Conservation (phyloP, 2,888 invertebrate genomes). For the Lasioglossum figueresi region DNA sequence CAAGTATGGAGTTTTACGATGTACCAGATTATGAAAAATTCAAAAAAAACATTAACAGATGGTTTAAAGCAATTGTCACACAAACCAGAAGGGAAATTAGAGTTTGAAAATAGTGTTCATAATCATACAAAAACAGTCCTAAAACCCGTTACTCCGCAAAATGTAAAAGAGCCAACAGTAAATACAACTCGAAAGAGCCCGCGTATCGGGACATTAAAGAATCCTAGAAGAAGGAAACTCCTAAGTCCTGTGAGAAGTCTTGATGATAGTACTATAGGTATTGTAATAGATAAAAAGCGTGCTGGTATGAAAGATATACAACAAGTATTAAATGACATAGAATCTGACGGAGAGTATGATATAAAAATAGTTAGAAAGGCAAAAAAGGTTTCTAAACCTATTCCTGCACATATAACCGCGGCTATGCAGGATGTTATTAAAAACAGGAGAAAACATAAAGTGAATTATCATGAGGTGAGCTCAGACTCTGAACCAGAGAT, state of each 20-base stretch:
- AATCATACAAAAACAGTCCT: background rate
- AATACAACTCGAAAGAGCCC: slow-evolving; percentile 54
- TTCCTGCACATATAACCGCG: background rate
- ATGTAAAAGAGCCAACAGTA: slow-evolving; percentile 32
- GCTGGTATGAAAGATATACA: slow-evolving; percentile 72
- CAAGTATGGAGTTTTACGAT: slow-evolving; percentile 88
- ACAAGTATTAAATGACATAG: slow-evolving; percentile 72
- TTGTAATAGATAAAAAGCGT: slow-evolving; percentile 77
- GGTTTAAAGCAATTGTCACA: slow-evolving; percentile 88
- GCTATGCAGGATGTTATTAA: slow-evolving; percentile 10
- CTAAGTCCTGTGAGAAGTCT: slow-evolving; percentile 52
- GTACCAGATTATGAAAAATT: slow-evolving; percentile 91
- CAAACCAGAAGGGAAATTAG: slow-evolving; percentile 86
- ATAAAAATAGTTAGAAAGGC: slow-evolving; percentile 78
- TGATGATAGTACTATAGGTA: slow-evolving; percentile 76
- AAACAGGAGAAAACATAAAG: slow-evolving; percentile 55
- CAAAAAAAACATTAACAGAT: slow-evolving; percentile 86
- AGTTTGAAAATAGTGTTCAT: slow-evolving; percentile 83
- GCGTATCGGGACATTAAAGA: slow-evolving; percentile 27
- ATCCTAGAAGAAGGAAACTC: background rate
- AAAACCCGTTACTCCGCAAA: slow-evolving; percentile 34
- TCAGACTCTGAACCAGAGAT: slow-evolving; percentile 76
- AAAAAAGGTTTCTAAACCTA: slow-evolving; percentile 36
- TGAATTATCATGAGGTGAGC: slow-evolving; percentile 49
- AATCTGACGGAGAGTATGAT: slow-evolving; percentile 79